Evolutionary conservation across 2,888 invertebrate genomes (phyloP), one percentile per base, ranked within the genome.

Genomic region (Drosophila recens): DNA sequence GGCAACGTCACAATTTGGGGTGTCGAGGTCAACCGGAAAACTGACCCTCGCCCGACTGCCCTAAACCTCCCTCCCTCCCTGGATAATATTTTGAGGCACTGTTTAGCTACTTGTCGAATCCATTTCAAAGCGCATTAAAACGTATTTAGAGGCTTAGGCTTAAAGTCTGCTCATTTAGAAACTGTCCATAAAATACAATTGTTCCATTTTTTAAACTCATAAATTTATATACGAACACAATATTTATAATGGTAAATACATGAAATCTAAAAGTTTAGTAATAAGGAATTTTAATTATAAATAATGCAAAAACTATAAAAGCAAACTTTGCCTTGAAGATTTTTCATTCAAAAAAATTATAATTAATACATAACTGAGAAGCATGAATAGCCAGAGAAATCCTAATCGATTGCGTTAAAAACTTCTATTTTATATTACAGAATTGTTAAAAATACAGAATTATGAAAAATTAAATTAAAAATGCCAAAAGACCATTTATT

Each of bases 91-190:
- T 62, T 33, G 33, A 43, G 54, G 36, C 54, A 48, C 36, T 51
- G 38, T 45, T 23, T 34, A 15, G 42, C 20, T 34, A 33, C 51
- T 51, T 40, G 71, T 72, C 75, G 72, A 66, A 86, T 86, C 75
- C 77, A 77, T 76, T 76, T 82, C 75, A 82, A 87, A 82, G 82
- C 77, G 77, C 76, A 84, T 87, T 87, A 84, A 76, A 79, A 77
- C 49, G 72, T 74, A 68, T 79, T 87, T 78, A 78, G 68, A 73
- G 70, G 63, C 75, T 81, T 63, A 65, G 59, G 62, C 68, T 45
- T 66, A 61, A 67, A 53, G 11, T 58, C 13, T 53, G 45, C 8
- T 34, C 42, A 62, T 59, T 76, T 65, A 48, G 33, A 46, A 58
- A 34, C 34, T 13, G 33, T 4, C 4, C 27, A 38, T 42, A 36